A percentile compares a stretch with the other conserved stretches of the same genome.
These are phyloP conservation scores for Scleropages formosus DNA, from an alignment of 2,797 vertebrate genomes.

Conservation along the genomic window DNA sequence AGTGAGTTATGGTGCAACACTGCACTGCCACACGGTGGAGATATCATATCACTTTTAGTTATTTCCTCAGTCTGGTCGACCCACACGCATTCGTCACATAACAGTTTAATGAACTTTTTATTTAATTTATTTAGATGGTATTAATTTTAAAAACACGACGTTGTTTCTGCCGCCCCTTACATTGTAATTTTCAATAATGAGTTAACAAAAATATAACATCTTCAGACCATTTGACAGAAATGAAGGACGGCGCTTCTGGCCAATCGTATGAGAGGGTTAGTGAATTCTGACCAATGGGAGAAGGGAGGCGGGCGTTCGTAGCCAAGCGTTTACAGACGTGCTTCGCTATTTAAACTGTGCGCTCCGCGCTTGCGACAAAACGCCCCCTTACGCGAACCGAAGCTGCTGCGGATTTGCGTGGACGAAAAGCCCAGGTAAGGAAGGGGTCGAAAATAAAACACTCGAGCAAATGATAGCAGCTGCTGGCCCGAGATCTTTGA, in stretches of 20 bases:
- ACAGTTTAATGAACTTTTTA: not conserved
- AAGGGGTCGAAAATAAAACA: not conserved
- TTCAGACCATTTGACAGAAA: not conserved
- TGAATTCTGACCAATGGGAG: slow-evolving; percentile 56
- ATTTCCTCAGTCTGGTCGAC: not conserved
- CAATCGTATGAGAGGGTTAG: slow-evolving; percentile 40
- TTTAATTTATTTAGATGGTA: not conserved
- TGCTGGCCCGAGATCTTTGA: no score
- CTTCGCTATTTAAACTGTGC: slow-evolving; percentile 61
- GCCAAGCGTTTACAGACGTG: slow-evolving; percentile 58
- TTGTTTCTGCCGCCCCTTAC: no score
- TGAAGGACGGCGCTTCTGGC: slow-evolving; percentile 28
- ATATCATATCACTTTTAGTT: not conserved
- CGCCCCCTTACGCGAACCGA: slow-evolving; percentile 27
- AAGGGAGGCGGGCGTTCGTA: slow-evolving; percentile 29
- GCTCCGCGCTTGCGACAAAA: slow-evolving; percentile 45
- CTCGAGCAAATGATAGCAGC: not conserved
- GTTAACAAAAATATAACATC: no score
- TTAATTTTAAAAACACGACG: not conserved
- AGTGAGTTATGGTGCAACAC: no score
- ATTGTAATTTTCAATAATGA: no score
- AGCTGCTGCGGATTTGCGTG: slow-evolving; percentile 4
- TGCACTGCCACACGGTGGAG: slow-evolving; percentile 27
- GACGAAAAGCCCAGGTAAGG: slow-evolving; percentile 29
- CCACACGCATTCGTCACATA: not conserved